These are phyloP conservation scores for Poeciliopsis prolifica DNA, from an alignment of 2,113 vertebrate genomes.

Conservation along the genomic window DNA sequence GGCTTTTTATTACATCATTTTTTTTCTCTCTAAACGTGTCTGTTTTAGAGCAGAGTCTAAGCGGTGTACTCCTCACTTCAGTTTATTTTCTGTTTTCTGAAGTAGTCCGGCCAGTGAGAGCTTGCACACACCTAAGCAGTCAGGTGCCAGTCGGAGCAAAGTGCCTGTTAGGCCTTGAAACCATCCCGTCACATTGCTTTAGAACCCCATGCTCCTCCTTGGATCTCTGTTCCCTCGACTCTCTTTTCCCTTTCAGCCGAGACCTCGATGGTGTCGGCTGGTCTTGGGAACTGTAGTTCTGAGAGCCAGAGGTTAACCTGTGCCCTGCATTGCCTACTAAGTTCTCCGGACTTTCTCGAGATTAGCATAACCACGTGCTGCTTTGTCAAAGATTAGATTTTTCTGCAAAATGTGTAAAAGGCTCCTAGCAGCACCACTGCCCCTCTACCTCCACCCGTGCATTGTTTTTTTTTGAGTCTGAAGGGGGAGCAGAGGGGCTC, in stretches of 20 bases:
- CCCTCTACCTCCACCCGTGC: slow-evolving; percentile 5
- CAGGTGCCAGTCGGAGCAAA: slow-evolving; percentile 41
- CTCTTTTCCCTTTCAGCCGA: slow-evolving; percentile 36
- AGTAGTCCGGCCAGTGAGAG: slow-evolving; percentile 43
- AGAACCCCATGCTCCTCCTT: slow-evolving; percentile 41
- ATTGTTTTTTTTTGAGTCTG: slow-evolving; percentile 46
- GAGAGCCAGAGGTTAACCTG: slow-evolving; percentile 54
- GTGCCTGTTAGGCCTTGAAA: slow-evolving; percentile 35
- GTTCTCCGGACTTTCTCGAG: slow-evolving; percentile 36
- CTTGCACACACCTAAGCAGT: slow-evolving; percentile 23
- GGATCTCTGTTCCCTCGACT: slow-evolving; percentile 26
- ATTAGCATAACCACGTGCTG: slow-evolving; percentile 39
- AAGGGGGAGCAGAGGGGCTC: slow-evolving; percentile 39
- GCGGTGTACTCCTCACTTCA: slow-evolving; percentile 35
- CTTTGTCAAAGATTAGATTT: slow-evolving; percentile 51
- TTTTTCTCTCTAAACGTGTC: slow-evolving; percentile 50
- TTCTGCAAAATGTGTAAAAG: slow-evolving; percentile 42
- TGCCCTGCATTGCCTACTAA: neutral
- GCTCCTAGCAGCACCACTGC: slow-evolving; percentile 45
- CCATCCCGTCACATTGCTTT: slow-evolving; percentile 12
- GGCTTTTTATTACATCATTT: slow-evolving; percentile 67
- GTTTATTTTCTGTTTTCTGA: slow-evolving; percentile 45
- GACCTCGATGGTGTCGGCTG: slow-evolving; percentile 55
- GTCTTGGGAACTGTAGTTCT: slow-evolving; percentile 67
- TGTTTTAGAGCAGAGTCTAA: slow-evolving; percentile 52